Evolutionary conservation across 2,888 invertebrate species (phyloP), one percentile per base, ranked within the genome.

Genomic region (Hypena proboscidalis): DNA sequence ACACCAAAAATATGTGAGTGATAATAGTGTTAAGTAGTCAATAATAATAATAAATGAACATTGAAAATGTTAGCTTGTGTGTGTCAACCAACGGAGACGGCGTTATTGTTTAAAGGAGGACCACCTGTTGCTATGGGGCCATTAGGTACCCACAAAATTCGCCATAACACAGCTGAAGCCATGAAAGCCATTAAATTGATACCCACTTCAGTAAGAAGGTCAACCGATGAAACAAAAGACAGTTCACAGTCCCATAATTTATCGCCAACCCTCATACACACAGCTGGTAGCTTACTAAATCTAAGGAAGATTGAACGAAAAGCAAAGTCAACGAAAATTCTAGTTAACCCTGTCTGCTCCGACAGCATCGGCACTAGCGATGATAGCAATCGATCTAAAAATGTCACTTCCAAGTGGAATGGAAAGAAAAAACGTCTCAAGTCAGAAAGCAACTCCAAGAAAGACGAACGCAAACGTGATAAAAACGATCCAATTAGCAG

Each of bases 31-130:
- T 76, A 79, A 69, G 67, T 69, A 65, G 67, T 57, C 52, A 22
- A 5, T n/a, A 8, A 5, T 13, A 25, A 30, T 17, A 45, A 45
- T 70, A 58, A 66, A 79, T 81, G 84, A 80, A 65, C 47, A 57
- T 74, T 79, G 62, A 92, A 87, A 83, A 94, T 94, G 94, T 87
- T 94, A 88, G 93, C 93, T 72, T 94, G 94, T 86, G 93, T 94
- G 63, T 94, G 94, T 79, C 94, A 94, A 77, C 93, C 93, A 50
- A 86, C 92, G 61, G 93, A 93, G 70, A 92, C 93, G 56, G 90
- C 90, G 39, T 73, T 91, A 69, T 76, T 91, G 47, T 91, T 89
- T 73, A 89, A 88, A 80, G 91, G 91, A 74, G 90, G 90, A 69
- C 84, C 88, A 68, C 86, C 92, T 72, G 74, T 92, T 75, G 74